A percentile compares a stretch with the other conserved stretches of the same genome.
phyloP scores from a whole-genome alignment of 2,888 invertebrate species.

The Chrysolina americana region DNA sequence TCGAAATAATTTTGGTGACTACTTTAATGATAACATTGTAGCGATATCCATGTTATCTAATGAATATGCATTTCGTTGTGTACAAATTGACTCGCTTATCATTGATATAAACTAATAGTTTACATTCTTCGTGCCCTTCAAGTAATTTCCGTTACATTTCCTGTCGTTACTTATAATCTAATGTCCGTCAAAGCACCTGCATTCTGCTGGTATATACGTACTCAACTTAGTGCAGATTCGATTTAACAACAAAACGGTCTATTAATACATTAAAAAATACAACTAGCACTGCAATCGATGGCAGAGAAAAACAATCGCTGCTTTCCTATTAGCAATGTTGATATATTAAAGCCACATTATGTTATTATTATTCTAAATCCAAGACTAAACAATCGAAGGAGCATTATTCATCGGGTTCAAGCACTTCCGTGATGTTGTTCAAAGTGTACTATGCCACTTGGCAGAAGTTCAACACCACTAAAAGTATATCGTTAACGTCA shows the following conservation, averaged over 20 bases:
- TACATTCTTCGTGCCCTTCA: background rate
- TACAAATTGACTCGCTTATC: background rate
- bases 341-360: conserved; percentile 43
- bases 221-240: background rate
- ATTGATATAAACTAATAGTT: conserved; percentile 7
- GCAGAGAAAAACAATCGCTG: conserved; percentile 28
- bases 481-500: background rate
- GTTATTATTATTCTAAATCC: conserved; percentile 45
- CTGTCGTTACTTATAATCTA: conserved; percentile 1
- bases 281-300: background rate
- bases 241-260: conserved; percentile 14
- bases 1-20: too few species aligned
- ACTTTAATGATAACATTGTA: too few species aligned
- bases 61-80: background rate
- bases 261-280: conserved; percentile 8
- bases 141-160: conserved; percentile 21
- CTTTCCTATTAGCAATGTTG: conserved; percentile 41
- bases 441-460: conserved; percentile 30
- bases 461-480: conserved; percentile 14
- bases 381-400: conserved; percentile 57
- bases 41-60: too few species aligned
- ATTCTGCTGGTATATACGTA: conserved; percentile 8
- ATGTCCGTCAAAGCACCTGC: conserved; percentile 8
- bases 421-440: conserved; percentile 51
- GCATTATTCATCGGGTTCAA: conserved; percentile 49